Evolutionary conservation across 2,113 vertebrate genomes (phyloP).

Genomic region (Syrrhaptes paradoxus): DNA sequence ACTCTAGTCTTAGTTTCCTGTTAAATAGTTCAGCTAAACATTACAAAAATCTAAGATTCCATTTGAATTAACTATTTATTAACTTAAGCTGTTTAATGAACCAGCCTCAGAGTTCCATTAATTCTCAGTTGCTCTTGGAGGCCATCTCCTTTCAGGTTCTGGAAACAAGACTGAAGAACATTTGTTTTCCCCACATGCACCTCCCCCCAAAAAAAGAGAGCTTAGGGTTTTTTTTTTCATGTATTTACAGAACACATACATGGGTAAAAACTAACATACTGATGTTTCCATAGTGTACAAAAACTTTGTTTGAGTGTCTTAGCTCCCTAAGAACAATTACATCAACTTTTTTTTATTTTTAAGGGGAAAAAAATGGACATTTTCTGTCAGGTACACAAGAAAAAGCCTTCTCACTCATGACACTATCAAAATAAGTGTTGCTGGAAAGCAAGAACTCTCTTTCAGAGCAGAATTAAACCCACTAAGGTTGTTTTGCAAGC

Average conservation of each 20-base stretch:
- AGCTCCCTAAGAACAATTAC: neutral
- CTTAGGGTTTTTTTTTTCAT: too few species aligned
- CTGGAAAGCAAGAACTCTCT: neutral
- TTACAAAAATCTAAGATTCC: neutral
- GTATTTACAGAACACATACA: neutral
- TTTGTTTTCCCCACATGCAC: neutral
- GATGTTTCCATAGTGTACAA: fast-evolving
- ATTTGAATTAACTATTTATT: neutral
- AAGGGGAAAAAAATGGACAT: fast-evolving
- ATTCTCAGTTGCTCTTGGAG: neutral
- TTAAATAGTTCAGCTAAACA: neutral
- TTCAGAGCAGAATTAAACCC: neutral
- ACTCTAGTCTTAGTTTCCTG: neutral
- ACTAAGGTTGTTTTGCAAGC: neutral
- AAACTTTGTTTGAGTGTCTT: neutral
- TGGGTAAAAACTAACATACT: neutral
- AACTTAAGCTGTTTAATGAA: neutral
- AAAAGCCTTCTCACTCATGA: neutral
- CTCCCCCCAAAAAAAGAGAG: too few species aligned
- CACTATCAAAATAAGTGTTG: neutral
- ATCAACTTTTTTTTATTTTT: neutral
- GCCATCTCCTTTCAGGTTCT: neutral
- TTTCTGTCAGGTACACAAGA: neutral
- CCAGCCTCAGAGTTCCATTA: neutral
- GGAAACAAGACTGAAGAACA: neutral